Evolutionary conservation across 2,113 vertebrate genomes (phyloP), one percentile per base, ranked within the genome.

Genomic region (Phrynosoma blainvillii): DNA sequence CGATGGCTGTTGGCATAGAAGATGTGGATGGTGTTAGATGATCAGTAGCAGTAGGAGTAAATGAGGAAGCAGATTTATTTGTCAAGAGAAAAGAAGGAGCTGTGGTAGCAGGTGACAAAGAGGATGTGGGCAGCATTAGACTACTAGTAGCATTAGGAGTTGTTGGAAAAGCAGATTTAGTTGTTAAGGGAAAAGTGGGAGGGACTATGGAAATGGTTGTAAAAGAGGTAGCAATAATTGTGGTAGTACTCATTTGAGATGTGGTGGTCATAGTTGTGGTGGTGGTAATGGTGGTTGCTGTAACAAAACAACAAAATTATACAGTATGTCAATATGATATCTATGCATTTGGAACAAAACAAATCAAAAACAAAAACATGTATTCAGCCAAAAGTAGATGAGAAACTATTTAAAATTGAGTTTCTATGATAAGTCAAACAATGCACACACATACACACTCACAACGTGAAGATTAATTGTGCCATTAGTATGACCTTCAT

Each of bases 141-240:
- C 36, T 88, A 47, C 70, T 23, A 71, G 25, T 71, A 16, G 23
- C 74, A 3, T 68, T 73, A 89, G 30, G 0, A 3, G 3, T 14
- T 59, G 88, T 83, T 8, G 85, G 42, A 10, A 52, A 73, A 68
- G 6, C 5, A 36, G 86, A n/a, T 12, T 3, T 65, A 36, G 62
- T 47, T 77, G 79, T 84, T 3, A 12, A 25, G 10, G 6, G 1
- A 18, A 52, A 32, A 81, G 56, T 18, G 54, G 71, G 62, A 14
- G 73, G 62, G 4, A 71, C 16, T 5, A 25, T 21, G 21, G 10
- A 9, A 14, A 2, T 7, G 16, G 90, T 92, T 81, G 36, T 0
- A 42, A 82, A 62, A 32, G 88, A 85, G 84, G 13, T 62, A 88
- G 27, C 85, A 40, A 88, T 78, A 56, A 85, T 87, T 89, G 88